Evolutionary conservation across 2,113 vertebrate genomes (phyloP), one percentile per base, ranked within the genome.

Genomic region (Phaetusa simplex): DNA sequence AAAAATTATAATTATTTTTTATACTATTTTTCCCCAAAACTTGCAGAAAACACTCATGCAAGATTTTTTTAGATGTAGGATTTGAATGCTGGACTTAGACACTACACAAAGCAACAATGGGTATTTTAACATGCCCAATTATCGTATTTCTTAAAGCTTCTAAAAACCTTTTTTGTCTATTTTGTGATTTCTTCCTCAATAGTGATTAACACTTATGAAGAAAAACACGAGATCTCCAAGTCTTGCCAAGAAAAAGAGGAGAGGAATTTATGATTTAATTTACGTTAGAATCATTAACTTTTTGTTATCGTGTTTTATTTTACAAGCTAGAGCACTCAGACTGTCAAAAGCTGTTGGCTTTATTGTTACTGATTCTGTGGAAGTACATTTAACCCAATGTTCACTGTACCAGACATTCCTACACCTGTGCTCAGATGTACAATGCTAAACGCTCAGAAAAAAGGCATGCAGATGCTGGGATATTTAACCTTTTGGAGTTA

Each of bases 21-120:
- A 1, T 26, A 20, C 13, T 62, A 17, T 53, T 78, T 53, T 3
- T 2, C 21, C 1, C 6, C 1, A 4, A 43, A 94, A 43, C 9
- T 4, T 65, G 21, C 30, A 93, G n/a, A 18, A 81, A 94, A 81
- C 14, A 65, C 6, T 23, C 24, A 45, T 2, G 3, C 3, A 22
- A 23, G 15, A 6, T 13, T 30, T 30, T n/a, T 79, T 53, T 49
- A 77, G n/a, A 27, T 36, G 50, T 17, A 38, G 21, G 40, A 64
- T 56, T 36, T 74, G 29, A 92, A 81, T 18, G 50, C 42, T 91
- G 59, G 55, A 45, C 55, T 61, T 45, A 14, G 17, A 55, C 45
- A 22, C 34, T 53, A 65, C 55, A 42, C 12, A 80, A 65, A 69
- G 36, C 61, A 93, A 36, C 9, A 71, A 56, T 0, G 1, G 43